Evolutionary conservation across 2,888 invertebrate genomes (phyloP).

Genomic region (Neoscelio sp.): DNA sequence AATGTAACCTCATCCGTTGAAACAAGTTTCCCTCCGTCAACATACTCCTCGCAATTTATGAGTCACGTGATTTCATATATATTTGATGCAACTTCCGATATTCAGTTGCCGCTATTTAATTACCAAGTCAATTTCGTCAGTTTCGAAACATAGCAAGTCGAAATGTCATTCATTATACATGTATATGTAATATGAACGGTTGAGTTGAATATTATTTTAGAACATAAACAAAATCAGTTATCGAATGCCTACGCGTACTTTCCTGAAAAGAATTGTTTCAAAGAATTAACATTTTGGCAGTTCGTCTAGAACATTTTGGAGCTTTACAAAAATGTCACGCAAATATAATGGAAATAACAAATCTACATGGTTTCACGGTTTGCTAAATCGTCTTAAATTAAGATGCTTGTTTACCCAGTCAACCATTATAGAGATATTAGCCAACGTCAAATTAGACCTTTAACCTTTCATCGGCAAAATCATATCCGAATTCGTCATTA

Average conservation of each 20-base stretch:
- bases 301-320: too few relatives aligned
- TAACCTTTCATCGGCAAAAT: too few relatives aligned
- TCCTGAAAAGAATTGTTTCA: constrained; percentile 48
- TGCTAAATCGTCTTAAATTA: too few relatives aligned
- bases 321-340: too few relatives aligned
- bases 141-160: constrained; percentile 21
- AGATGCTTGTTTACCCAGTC: too few relatives aligned
- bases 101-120: constrained; percentile 44
- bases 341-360: too few relatives aligned
- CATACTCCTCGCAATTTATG: constrained; percentile 11
- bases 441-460: too few relatives aligned
- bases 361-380: too few relatives aligned
- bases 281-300: too few relatives aligned
- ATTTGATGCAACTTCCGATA: constrained; percentile 35
- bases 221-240: constrained; percentile 6
- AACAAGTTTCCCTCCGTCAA: constrained; percentile 5
- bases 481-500: too few relatives aligned
- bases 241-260: background rate
- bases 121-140: constrained; percentile 43
- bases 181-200: constrained; percentile 27
- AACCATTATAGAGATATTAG: too few relatives aligned
- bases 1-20: constrained; percentile 94
- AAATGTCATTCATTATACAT: constrained; percentile 35
- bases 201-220: constrained; percentile 12
- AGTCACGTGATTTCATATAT: constrained; percentile 27